Percentiles rank a stretch among this genome's conserved stretches.
Conservation (phyloP, 2,113 vertebrate genomes). For the Notothenia rossii region DNA sequence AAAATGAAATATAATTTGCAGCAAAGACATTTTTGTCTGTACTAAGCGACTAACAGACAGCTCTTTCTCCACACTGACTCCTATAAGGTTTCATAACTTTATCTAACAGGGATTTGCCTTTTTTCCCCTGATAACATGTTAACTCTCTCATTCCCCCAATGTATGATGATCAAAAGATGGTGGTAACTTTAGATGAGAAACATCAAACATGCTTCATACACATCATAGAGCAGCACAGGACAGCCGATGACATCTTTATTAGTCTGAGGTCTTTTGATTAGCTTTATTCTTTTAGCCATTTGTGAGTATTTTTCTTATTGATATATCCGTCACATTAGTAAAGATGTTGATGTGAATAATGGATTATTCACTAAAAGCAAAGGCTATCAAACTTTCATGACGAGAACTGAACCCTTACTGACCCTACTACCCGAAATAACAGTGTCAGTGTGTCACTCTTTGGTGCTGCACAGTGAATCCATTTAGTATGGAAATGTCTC, state of each 20-base stretch:
- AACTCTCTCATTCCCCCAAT: not conserved
- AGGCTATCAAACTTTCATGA: conserved; percentile 25
- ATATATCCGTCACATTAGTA: not conserved
- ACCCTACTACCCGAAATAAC: not conserved
- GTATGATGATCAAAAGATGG: too few species aligned
- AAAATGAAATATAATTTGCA: not conserved
- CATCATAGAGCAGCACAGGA: not conserved
- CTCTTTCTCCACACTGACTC: not conserved
- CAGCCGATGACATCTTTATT: not conserved
- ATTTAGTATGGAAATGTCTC: not conserved
- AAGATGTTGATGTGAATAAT: not conserved
- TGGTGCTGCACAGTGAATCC: not conserved
- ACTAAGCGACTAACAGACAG: not conserved
- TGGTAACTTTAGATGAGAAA: not conserved
- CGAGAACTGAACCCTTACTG: not conserved
- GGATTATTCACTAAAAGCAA: conserved; percentile 23
- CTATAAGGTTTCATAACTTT: not conserved
- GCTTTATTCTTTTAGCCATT: not conserved
- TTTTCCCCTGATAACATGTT: too few species aligned
- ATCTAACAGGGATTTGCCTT: too few species aligned
- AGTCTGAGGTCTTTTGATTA: not conserved
- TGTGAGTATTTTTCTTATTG: not conserved
- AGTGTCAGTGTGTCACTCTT: not conserved
- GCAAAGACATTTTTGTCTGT: not conserved
- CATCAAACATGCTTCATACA: not conserved